A percentile compares a stretch with the other conserved stretches of the same genome.
Conservation (phyloP, 2,888 invertebrate genomes). For the Pandemis corylana region DNA sequence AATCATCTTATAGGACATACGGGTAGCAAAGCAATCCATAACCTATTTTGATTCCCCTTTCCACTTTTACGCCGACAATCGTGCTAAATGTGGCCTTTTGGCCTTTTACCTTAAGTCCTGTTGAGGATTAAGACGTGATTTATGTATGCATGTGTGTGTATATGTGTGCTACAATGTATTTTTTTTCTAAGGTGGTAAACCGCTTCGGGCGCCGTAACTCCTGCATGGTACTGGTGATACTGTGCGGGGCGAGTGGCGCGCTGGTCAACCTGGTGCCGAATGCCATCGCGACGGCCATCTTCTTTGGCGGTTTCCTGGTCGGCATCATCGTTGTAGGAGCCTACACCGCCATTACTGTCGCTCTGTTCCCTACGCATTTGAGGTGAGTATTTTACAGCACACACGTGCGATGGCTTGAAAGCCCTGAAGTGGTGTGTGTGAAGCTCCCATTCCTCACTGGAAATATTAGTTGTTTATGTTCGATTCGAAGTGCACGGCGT, state of each 20-base stretch:
- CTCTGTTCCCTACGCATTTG: slow-evolving; percentile 82
- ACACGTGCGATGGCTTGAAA: too few relatives aligned
- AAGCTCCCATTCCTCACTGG: too few relatives aligned
- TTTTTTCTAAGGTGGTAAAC: slow-evolving; percentile 65
- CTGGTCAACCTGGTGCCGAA: slow-evolving; percentile 86
- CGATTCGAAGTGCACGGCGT: too few relatives aligned
- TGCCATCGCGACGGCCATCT: slow-evolving; percentile 82
- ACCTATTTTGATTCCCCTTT: too few relatives aligned
- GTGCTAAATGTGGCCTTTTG: too few relatives aligned
- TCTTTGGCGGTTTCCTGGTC: slow-evolving; percentile 72
- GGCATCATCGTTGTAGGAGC: slow-evolving; percentile 77
- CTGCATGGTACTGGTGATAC: slow-evolving; percentile 66
- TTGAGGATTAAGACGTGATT: neutral
- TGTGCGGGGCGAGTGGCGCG: slow-evolving; percentile 82
- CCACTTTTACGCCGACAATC: too few relatives aligned
- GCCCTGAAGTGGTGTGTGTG: too few relatives aligned
- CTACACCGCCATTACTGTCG: slow-evolving; percentile 81
- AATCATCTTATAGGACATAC: too few relatives aligned
- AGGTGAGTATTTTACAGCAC: slow-evolving; percentile 55
- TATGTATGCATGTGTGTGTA: too few relatives aligned
- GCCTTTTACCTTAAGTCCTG: too few relatives aligned
- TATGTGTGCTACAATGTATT: neutral
- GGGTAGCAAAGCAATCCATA: too few relatives aligned
- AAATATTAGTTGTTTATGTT: too few relatives aligned
- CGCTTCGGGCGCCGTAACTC: slow-evolving; percentile 83